phyloP scores from a whole-genome alignment of 2,797 vertebrate species.

The Myotis vivesi region DNA sequence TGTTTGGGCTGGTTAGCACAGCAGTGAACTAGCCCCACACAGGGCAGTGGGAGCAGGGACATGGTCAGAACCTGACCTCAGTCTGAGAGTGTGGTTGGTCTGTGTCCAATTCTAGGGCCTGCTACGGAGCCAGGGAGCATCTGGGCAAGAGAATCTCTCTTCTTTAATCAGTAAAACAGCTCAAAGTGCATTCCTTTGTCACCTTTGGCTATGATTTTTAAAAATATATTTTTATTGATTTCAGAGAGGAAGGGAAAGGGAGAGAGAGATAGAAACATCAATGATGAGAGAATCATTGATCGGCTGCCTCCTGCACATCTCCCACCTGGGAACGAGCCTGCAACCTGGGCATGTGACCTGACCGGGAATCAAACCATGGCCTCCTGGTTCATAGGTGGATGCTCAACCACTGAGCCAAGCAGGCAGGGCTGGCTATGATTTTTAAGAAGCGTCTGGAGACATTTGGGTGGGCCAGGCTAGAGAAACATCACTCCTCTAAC shows the following conservation, averaged over 20 bases:
- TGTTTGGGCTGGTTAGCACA: not conserved
- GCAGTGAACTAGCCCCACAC: not conserved
- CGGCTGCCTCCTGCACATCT: too few relatives aligned
- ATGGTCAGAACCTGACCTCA: accelerated
- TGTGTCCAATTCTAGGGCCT: not conserved
- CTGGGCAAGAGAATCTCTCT: not conserved
- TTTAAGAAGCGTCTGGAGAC: not conserved
- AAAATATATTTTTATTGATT: too few relatives aligned
- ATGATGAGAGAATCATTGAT: too few relatives aligned
- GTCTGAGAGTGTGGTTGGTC: too few relatives aligned
- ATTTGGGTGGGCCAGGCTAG: not conserved
- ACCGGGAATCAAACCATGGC: too few relatives aligned
- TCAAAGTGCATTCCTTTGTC: not conserved
- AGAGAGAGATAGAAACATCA: too few relatives aligned
- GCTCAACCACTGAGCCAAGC: too few relatives aligned
- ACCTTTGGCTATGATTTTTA: not conserved
- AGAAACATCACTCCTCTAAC: not conserved
- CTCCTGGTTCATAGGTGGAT: too few relatives aligned
- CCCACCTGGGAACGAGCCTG: too few relatives aligned
- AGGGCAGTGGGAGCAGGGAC: not conserved
- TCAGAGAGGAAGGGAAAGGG: too few relatives aligned
- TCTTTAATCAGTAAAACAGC: not conserved
- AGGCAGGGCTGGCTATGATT: too few relatives aligned
- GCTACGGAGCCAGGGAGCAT: not conserved
- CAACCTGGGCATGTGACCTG: too few relatives aligned